These are phyloP conservation scores for Proteles cristata DNA, from an alignment of 2,113 vertebrate genomes.

Conservation along the genomic window DNA sequence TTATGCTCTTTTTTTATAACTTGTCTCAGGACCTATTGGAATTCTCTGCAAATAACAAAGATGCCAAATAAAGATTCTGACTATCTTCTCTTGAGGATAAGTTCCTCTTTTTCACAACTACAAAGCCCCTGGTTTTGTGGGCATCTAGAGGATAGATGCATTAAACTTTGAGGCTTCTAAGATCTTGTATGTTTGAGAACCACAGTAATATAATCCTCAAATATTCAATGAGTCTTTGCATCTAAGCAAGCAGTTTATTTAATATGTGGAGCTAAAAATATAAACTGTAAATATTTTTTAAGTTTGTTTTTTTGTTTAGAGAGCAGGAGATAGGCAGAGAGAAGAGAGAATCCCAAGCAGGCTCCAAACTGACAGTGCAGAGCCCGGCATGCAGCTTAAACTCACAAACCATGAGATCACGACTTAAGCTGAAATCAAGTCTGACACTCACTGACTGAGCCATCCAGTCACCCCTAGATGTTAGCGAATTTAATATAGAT, in stretches of 20 bases:
- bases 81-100: background rate
- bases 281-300: background rate
- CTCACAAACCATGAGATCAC: too few relatives aligned
- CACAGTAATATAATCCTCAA: background rate
- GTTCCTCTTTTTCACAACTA: background rate
- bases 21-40: background rate
- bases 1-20: background rate
- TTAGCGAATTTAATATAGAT: conserved; percentile 2
- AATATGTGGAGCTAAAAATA: background rate
- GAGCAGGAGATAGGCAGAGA: too few relatives aligned
- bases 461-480: background rate
- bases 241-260: background rate
- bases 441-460: too few relatives aligned
- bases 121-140: background rate
- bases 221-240: background rate
- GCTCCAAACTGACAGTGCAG: too few relatives aligned
- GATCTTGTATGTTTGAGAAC: background rate
- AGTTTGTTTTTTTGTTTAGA: too few relatives aligned
- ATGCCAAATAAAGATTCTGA: background rate
- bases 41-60: background rate
- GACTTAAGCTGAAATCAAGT: too few relatives aligned
- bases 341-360: too few relatives aligned
- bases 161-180: background rate
- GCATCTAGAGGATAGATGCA: background rate
- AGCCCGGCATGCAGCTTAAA: too few relatives aligned